Conservation (phyloP, 2,113 vertebrate species). For the Corythaeola cristata region DNA sequence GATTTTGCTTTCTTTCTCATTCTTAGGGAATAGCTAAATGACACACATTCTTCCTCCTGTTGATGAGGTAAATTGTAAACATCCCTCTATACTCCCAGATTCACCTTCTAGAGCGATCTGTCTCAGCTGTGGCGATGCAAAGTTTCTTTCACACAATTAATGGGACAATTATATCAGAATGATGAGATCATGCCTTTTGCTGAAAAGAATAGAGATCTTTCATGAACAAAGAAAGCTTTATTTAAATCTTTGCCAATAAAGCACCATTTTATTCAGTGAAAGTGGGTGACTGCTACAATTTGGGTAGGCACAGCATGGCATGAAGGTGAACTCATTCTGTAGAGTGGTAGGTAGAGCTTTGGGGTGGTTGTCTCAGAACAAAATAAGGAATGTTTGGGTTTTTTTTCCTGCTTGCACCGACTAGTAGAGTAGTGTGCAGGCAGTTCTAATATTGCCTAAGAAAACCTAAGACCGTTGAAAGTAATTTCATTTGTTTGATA, state of each 20-base stretch:
- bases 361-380: background rate
- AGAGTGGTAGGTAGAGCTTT: background rate
- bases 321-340: constrained; percentile 9
- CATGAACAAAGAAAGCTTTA: constrained; percentile 52
- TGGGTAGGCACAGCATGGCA: constrained; percentile 18
- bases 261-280: constrained; percentile 16
- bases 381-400: background rate
- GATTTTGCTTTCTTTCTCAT: constrained; percentile 18
- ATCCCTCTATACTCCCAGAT: background rate
- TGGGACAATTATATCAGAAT: constrained; percentile 58
- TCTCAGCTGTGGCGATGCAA: constrained; percentile 5
- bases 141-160: constrained; percentile 40
- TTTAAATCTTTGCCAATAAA: constrained; percentile 55
- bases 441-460: background rate
- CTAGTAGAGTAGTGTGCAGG: background rate
- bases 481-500: background rate
- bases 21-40: constrained; percentile 7
- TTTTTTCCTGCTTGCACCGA: background rate
- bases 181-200: constrained; percentile 63
- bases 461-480: background rate
- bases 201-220: constrained; percentile 55
- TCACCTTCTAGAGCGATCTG: constrained; percentile 19
- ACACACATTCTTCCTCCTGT: constrained; percentile 23
- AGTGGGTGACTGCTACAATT: constrained; percentile 15
- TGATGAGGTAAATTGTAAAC: constrained; percentile 30